Conservation (phyloP, 1,140 invertebrate species). For the Rhizoglyphus robini region DNA sequence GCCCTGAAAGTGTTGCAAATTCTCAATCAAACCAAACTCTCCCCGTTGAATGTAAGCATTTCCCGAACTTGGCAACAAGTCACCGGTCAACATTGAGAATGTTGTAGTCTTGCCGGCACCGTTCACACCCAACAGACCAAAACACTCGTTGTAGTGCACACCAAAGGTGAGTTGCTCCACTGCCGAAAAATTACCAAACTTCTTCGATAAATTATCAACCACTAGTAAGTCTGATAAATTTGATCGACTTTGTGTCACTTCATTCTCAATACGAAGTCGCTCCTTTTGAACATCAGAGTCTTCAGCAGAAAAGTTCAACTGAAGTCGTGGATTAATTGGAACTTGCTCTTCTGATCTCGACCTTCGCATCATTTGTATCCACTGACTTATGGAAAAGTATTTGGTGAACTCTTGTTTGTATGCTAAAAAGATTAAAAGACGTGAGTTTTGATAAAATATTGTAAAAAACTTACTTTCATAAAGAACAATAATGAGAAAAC, state of each 20-base stretch:
- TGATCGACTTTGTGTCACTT: not conserved
- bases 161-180: conserved; percentile 25
- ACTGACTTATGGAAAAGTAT: too few species aligned
- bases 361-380: not conserved
- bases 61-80: too few species aligned
- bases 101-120: too few species aligned
- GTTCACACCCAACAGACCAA: conserved; percentile 37
- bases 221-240: conserved; percentile 24
- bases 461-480: not conserved
- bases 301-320: too few species aligned
- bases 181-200: conserved; percentile 22
- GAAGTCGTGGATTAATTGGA: not conserved
- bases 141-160: conserved; percentile 35
- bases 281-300: conserved; percentile 18
- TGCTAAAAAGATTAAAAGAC: not conserved
- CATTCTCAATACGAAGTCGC: not conserved
- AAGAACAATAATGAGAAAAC: not conserved
- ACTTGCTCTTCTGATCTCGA: too few species aligned
- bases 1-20: too few species aligned
- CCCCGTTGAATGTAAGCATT: too few species aligned
- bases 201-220: conserved; percentile 21
- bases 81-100: too few species aligned
- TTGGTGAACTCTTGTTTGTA: not conserved
- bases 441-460: not conserved
- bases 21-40: too few species aligned